Percentiles rank a stretch among this genome's conserved stretches.
phyloP scores from a whole-genome alignment of 2,888 invertebrate species.

The Polia nebulosa region DNA sequence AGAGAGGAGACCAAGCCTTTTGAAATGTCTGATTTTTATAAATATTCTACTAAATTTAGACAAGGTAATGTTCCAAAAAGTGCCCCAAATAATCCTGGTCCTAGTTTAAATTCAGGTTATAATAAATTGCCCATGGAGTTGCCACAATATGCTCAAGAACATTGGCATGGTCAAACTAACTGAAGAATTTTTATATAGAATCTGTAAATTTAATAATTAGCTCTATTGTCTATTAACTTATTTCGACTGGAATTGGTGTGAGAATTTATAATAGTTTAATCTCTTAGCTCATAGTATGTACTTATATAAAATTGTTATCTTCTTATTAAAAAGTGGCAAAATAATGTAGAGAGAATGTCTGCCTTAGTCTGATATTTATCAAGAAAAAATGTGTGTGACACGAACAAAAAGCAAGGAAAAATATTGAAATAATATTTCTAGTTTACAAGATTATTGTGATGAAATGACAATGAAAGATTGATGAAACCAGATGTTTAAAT shows the following conservation, averaged over 20 bases:
- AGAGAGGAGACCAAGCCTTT: constrained; percentile 98
- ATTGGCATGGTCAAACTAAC: constrained; percentile 84
- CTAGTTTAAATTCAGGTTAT: constrained; percentile 76
- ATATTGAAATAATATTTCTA: constrained; percentile 39
- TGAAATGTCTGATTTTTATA: constrained; percentile 99
- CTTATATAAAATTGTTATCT: constrained; percentile 67
- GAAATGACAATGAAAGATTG: constrained; percentile 50
- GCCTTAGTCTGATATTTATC: constrained; percentile 26
- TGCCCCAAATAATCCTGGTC: constrained; percentile 73
- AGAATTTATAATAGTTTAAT: constrained; percentile 55
- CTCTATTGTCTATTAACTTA: constrained; percentile 55
- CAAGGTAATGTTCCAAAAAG: constrained; percentile 88
- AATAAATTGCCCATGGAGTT: constrained; percentile 87
- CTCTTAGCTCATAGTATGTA: constrained; percentile 74
- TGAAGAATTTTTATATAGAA: constrained; percentile 57
- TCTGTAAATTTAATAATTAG: constrained; percentile 49
- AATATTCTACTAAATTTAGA: constrained; percentile 98
- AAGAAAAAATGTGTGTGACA: constrained; percentile 54
- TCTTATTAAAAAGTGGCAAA: constrained; percentile 49
- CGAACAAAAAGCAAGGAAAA: constrained; percentile 37
- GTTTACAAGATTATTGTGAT: constrained; percentile 50
- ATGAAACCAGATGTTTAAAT: constrained; percentile 35
- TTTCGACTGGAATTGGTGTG: constrained; percentile 60
- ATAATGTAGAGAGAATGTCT: constrained; percentile 31
- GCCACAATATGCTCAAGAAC: constrained; percentile 84